phyloP scores from a whole-genome alignment of 2,888 invertebrate genomes.

The Protula sp. region DNA sequence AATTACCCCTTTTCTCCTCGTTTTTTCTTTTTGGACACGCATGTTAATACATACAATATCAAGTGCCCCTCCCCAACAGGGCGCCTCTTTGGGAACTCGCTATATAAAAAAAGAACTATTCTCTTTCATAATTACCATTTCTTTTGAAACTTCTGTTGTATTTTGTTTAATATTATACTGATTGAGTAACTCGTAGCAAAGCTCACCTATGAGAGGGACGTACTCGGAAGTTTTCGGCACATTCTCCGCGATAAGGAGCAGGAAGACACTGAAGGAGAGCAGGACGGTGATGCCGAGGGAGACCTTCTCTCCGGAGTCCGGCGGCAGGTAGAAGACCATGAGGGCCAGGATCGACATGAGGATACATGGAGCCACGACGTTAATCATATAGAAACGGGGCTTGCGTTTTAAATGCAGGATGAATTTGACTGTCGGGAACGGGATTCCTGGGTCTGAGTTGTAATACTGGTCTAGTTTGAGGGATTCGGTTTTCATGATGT shows the following conservation, averaged over 20 bases:
- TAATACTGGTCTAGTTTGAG: slow-evolving; percentile 21
- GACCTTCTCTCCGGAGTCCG: slow-evolving; percentile 39
- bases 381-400: slow-evolving; percentile 33
- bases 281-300: slow-evolving; percentile 42
- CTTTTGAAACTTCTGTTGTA: too few relatives aligned
- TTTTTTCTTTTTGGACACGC: too few relatives aligned
- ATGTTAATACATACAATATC: too few relatives aligned
- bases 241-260: slow-evolving; percentile 38
- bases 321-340: slow-evolving; percentile 37
- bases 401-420: slow-evolving; percentile 27
- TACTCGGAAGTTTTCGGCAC: slow-evolving; percentile 35
- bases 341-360: slow-evolving; percentile 36
- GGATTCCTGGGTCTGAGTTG: slow-evolving; percentile 25
- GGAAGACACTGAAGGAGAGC: slow-evolving; percentile 38
- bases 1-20: too few relatives aligned
- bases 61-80: too few relatives aligned
- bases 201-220: slow-evolving; percentile 36
- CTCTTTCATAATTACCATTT: too few relatives aligned
- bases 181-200: not conserved
- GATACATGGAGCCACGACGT: slow-evolving; percentile 37
- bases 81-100: too few relatives aligned
- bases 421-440: slow-evolving; percentile 30
- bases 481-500: slow-evolving; percentile 25
- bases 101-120: too few relatives aligned
- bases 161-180: not conserved